Percentiles rank a stretch among this genome's conserved stretches.
These are phyloP conservation scores for Phocoena phocoena DNA, from an alignment of 2,113 vertebrate genomes.

Conservation along the genomic window DNA sequence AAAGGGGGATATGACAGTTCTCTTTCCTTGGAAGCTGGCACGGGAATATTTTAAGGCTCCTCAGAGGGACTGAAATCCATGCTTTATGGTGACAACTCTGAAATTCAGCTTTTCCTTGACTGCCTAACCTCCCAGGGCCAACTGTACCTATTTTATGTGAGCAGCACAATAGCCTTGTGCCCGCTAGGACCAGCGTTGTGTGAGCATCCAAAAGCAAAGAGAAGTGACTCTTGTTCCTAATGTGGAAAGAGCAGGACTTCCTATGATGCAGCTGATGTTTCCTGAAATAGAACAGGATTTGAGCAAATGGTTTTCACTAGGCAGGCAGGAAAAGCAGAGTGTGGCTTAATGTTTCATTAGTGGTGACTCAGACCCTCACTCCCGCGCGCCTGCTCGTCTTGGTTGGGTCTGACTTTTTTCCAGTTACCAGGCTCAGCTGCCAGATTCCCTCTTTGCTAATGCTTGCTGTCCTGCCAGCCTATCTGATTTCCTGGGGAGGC, in stretches of 20 bases:
- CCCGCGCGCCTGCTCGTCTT: background rate
- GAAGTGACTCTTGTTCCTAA: slow-evolving; percentile 14
- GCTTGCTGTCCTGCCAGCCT: background rate
- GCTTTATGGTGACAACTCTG: background rate
- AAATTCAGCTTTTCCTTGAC: background rate
- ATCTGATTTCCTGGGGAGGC: background rate
- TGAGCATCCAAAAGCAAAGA: slow-evolving; percentile 42
- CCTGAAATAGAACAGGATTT: slow-evolving; percentile 70
- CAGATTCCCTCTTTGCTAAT: background rate
- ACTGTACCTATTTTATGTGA: background rate
- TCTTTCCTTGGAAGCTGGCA: background rate
- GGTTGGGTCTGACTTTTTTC: background rate
- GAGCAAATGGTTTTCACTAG: slow-evolving; percentile 57
- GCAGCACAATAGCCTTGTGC: background rate
- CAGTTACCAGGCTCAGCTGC: background rate
- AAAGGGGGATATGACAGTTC: background rate
- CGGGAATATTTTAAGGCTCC: background rate
- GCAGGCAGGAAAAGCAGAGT: slow-evolving; percentile 18
- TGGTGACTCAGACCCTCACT: slow-evolving; percentile 57
- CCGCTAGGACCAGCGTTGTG: background rate
- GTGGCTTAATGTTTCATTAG: background rate
- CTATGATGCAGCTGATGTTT: slow-evolving; percentile 30
- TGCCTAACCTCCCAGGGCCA: background rate
- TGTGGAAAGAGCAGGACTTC: slow-evolving; percentile 56
- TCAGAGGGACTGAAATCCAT: background rate